These are phyloP conservation scores for Sylvilagus bachmani DNA, from an alignment of 2,113 vertebrate species.

Conservation along the genomic window DNA sequence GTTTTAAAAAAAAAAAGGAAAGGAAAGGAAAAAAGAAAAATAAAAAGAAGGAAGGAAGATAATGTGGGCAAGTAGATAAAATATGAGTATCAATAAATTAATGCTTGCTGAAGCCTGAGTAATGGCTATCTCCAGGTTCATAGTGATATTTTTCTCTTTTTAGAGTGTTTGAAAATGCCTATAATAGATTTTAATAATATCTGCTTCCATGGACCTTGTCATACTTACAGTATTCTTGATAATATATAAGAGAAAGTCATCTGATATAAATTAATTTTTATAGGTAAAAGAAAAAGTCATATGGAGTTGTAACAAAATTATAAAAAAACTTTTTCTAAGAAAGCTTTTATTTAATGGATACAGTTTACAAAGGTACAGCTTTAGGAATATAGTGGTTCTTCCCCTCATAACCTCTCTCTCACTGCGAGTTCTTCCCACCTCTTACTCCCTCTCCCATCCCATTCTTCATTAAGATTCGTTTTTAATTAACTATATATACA, in stretches of 20 bases:
- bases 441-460: too few species aligned
- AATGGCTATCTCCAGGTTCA: neutral
- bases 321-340: neutral
- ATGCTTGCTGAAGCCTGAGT: neutral
- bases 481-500: too few species aligned
- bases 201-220: neutral
- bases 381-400: too few species aligned
- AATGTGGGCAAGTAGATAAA: neutral
- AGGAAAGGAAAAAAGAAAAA: conserved; percentile 1
- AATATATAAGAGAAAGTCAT: neutral
- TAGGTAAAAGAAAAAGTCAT: conserved; percentile 8
- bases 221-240: conserved; percentile 27
- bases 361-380: too few species aligned
- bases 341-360: too few species aligned
- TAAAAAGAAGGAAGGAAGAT: neutral
- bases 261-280: conserved; percentile 44
- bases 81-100: conserved; percentile 16
- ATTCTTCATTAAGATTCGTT: too few species aligned
- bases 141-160: neutral
- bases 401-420: too few species aligned
- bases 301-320: conserved; percentile 33
- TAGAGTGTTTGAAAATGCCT: neutral
- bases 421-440: too few species aligned
- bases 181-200: neutral
- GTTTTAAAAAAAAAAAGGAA: neutral